These are phyloP conservation scores for Pandemis corylana DNA, from an alignment of 2,888 invertebrate genomes.

Conservation along the genomic window DNA sequence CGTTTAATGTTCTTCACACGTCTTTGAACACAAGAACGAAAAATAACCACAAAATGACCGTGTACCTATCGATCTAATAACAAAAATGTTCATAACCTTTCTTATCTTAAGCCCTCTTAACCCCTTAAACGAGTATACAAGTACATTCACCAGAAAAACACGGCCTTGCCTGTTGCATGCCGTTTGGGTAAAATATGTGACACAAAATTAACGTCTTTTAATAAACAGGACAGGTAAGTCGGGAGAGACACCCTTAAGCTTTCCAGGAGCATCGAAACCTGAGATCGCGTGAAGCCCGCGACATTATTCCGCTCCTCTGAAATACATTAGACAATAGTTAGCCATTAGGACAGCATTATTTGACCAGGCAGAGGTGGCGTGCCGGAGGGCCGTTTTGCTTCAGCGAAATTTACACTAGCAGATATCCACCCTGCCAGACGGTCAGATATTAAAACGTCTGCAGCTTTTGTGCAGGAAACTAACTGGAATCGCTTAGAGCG, in stretches of 20 bases:
- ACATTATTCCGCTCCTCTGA: conserved; percentile 76
- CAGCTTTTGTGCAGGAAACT: conserved; percentile 79
- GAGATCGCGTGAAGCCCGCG: conserved; percentile 59
- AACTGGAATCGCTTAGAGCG: conserved; percentile 72
- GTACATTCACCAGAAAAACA: neutral
- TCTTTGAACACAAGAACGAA: no score
- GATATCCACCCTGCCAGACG: conserved; percentile 72
- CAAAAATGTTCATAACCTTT: no score
- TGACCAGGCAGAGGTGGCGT: conserved; percentile 81
- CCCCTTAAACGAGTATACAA: neutral
- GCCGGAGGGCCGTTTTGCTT: conserved; percentile 72
- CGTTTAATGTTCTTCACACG: no score
- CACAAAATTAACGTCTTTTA: conserved; percentile 56
- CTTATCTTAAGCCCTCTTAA: no score
- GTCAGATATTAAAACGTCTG: conserved; percentile 81
- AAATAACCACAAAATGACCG: no score
- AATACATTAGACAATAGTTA: conserved; percentile 83
- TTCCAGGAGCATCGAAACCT: conserved; percentile 69
- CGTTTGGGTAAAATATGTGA: conserved; percentile 30
- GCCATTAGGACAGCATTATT: conserved; percentile 80
- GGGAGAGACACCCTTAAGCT: conserved; percentile 60
- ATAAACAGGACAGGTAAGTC: conserved; percentile 72
- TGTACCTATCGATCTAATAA: no score
- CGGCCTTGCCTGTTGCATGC: conserved; percentile 22
- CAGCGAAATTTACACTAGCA: conserved; percentile 76